Conservation (phyloP, 2,113 vertebrate genomes). For the Apodemus sylvaticus region DNA sequence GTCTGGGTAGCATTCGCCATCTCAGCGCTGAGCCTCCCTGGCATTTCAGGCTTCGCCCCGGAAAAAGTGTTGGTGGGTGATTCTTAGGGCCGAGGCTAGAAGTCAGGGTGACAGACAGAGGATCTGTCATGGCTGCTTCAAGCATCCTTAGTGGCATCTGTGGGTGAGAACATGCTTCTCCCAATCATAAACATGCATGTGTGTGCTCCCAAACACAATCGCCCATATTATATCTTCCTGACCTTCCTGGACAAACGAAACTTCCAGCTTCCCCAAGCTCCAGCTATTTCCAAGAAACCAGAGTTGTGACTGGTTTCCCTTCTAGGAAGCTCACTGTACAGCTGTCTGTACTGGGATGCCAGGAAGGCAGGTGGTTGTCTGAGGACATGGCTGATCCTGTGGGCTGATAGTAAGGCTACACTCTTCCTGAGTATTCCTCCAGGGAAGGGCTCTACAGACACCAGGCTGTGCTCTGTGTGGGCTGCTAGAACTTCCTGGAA, state of each 20-base stretch:
- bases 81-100: background rate
- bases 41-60: background rate
- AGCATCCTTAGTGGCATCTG: background rate
- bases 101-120: background rate
- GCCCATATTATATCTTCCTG: background rate
- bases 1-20: background rate
- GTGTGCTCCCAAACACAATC: background rate
- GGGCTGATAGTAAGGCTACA: background rate
- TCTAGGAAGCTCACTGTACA: background rate
- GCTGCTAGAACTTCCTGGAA: background rate
- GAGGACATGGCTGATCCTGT: background rate
- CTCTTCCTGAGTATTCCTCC: background rate
- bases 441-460: background rate
- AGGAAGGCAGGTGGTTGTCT: background rate
- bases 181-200: no score
- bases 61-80: background rate
- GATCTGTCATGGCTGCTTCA: background rate
- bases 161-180: background rate
- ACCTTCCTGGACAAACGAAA: background rate
- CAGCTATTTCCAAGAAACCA: background rate
- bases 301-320: background rate
- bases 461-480: background rate
- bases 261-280: background rate
- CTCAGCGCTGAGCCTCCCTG: accelerated
- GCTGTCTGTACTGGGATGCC: accelerated